Evolutionary conservation across 1,140 invertebrate genomes (phyloP).

Genomic region (Epicauta chinensis): DNA sequence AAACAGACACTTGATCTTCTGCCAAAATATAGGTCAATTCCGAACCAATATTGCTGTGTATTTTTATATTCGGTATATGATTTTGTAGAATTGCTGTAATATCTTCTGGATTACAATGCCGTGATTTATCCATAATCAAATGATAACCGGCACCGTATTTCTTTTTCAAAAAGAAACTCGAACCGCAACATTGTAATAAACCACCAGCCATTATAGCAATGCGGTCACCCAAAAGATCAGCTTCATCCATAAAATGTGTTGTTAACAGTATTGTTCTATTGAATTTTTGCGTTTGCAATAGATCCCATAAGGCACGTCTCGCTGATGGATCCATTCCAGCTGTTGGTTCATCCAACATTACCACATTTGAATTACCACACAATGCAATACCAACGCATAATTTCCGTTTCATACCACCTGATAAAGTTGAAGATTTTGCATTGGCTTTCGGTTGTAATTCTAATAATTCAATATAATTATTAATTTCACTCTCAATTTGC

Average conservation of each 20-base stretch:
- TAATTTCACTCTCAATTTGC: conserved; percentile 47
- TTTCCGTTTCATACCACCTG: conserved; percentile 81
- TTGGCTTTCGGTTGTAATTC: conserved; percentile 52
- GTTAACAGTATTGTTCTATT: conserved; percentile 70
- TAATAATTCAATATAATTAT: conserved; percentile 61
- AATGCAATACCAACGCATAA: conserved; percentile 74
- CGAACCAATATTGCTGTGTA: conserved; percentile 26
- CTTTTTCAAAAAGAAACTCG: conserved; percentile 83
- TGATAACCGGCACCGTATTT: conserved; percentile 69
- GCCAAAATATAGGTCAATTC: conserved; percentile 26
- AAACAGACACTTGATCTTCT: conserved; percentile 41
- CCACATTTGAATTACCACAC: conserved; percentile 57
- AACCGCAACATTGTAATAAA: conserved; percentile 71
- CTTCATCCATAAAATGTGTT: conserved; percentile 99
- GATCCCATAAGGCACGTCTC: conserved; percentile 82
- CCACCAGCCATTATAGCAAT: conserved; percentile 85
- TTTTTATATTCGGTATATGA: conserved; percentile 26
- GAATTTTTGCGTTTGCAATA: conserved; percentile 55
- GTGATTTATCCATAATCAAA: conserved; percentile 47
- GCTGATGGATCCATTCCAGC: conserved; percentile 94
- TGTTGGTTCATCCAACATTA: conserved; percentile 92
- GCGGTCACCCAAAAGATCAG: conserved; percentile 87
- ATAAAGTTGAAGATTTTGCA: conserved; percentile 54
- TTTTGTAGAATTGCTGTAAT: conserved; percentile 18
- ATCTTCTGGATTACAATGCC: conserved; percentile 45